A percentile compares a stretch with the other conserved stretches of the same genome.
These are phyloP conservation scores for Amblyopsis rosae DNA, from an alignment of 2,113 vertebrate genomes.

Conservation along the genomic window DNA sequence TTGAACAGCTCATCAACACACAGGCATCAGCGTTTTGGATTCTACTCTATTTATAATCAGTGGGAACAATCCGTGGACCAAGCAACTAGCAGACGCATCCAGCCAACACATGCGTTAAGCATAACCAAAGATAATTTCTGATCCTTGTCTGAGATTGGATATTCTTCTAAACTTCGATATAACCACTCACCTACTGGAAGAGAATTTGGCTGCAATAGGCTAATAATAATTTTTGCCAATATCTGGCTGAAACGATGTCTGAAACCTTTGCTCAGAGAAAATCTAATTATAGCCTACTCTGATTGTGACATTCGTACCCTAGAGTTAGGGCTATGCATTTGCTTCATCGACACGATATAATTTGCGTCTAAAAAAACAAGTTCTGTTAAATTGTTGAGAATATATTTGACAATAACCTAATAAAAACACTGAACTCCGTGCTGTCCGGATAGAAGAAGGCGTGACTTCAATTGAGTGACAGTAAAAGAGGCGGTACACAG, in stretches of 20 bases:
- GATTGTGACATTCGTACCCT: too few relatives aligned
- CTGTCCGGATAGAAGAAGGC: background rate
- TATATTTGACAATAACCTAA: too few relatives aligned
- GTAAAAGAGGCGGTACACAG: background rate
- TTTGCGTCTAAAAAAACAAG: too few relatives aligned
- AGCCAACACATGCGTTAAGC: constrained; percentile 10
- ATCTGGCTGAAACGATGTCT: too few relatives aligned
- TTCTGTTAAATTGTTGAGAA: too few relatives aligned
- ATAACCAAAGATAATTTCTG: constrained; percentile 5
- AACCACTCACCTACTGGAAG: background rate
- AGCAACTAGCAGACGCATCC: constrained; percentile 18
- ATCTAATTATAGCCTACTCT: too few relatives aligned
- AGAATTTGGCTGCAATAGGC: too few relatives aligned
- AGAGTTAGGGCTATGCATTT: too few relatives aligned
- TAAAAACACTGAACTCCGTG: too few relatives aligned
- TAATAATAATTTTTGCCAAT: background rate
- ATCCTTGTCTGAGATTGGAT: constrained; percentile 8
- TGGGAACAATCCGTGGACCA: constrained; percentile 11
- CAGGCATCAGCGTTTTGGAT: constrained; percentile 48
- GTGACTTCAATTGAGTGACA: background rate
- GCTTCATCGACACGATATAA: too few relatives aligned
- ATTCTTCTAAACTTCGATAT: background rate
- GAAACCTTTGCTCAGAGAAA: too few relatives aligned
- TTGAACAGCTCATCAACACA: constrained; percentile 36
- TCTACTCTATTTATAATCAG: constrained; percentile 60